Conservation (phyloP, 53 echinoderm and acorn worm genomes). For the Arbacia lixula region DNA sequence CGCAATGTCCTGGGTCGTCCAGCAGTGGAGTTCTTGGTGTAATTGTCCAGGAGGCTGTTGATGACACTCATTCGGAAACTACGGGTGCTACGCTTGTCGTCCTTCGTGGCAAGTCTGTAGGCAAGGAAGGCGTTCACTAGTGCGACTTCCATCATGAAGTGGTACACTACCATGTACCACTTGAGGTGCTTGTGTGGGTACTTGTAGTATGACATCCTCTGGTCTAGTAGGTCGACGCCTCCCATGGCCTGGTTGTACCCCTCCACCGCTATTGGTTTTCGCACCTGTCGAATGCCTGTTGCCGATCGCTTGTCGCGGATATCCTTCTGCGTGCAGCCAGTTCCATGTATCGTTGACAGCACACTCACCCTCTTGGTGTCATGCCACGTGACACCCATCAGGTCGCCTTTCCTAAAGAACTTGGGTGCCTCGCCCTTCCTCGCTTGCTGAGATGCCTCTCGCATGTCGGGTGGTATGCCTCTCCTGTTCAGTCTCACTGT, state of each 20-base stretch:
- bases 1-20: constrained; percentile 2
- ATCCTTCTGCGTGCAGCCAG: constrained; percentile 9
- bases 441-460: too few relatives aligned
- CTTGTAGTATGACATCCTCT: neutral
- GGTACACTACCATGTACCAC: constrained; percentile 19
- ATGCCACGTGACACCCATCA: constrained; percentile 27
- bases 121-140: constrained; percentile 22
- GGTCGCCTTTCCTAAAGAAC: constrained; percentile 27
- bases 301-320: constrained; percentile 6
- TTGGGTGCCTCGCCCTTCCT: too few relatives aligned
- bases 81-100: neutral
- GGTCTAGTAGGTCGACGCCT: constrained; percentile 38
- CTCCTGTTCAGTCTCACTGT: neutral
- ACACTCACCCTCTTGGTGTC: constrained; percentile 31
- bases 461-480: neutral
- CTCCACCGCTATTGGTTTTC: constrained; percentile 20
- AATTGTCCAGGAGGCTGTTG: constrained; percentile 2
- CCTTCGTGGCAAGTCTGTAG: neutral
- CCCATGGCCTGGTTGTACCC: constrained; percentile 38
- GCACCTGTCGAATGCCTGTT: neutral
- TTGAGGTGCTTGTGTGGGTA: constrained; percentile 25
- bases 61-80: neutral
- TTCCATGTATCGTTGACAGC: constrained; percentile 13
- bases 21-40: neutral
- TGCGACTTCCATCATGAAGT: constrained; percentile 30